Conservation (phyloP, 2,888 invertebrate genomes). For the Cremastinae sp. region DNA sequence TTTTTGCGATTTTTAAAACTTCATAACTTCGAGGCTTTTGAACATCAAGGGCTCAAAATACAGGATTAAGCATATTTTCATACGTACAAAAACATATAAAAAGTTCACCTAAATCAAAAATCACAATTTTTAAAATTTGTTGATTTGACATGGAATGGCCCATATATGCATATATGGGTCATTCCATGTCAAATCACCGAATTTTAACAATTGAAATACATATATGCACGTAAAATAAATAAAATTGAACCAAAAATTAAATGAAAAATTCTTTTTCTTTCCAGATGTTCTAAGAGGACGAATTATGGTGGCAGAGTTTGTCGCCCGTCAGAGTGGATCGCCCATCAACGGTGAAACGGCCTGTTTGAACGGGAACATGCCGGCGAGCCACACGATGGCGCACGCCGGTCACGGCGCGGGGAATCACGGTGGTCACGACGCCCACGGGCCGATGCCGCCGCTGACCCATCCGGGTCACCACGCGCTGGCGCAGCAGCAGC, state of each 20-base stretch:
- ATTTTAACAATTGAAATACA: too few species aligned
- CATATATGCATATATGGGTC: too few species aligned
- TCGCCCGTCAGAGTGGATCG: constrained; percentile 87
- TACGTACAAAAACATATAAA: too few species aligned
- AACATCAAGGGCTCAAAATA: too few species aligned
- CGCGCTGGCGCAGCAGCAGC: constrained; percentile 68
- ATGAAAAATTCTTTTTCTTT: constrained; percentile 56
- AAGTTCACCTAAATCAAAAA: too few species aligned
- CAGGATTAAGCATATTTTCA: too few species aligned
- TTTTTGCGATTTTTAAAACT: too few species aligned
- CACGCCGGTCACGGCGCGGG: constrained; percentile 74
- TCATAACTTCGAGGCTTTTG: too few species aligned
- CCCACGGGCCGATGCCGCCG: constrained; percentile 76
- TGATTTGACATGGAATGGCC: too few species aligned
- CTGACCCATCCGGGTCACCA: constrained; percentile 75
- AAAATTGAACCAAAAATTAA: not conserved
- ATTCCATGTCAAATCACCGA: too few species aligned
- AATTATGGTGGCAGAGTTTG: constrained; percentile 94
- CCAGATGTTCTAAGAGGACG: constrained; percentile 79
- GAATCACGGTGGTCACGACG: constrained; percentile 70
- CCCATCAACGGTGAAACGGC: constrained; percentile 87
- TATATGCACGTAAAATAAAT: too few species aligned
- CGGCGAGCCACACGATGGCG: constrained; percentile 78
- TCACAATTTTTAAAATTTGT: too few species aligned
- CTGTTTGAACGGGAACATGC: constrained; percentile 81